Evolutionary conservation across 64 coral and sea anemone genomes (phyloP), one percentile per base, ranked within the genome.

Genomic region (Dendrophyllia cribrosa): DNA sequence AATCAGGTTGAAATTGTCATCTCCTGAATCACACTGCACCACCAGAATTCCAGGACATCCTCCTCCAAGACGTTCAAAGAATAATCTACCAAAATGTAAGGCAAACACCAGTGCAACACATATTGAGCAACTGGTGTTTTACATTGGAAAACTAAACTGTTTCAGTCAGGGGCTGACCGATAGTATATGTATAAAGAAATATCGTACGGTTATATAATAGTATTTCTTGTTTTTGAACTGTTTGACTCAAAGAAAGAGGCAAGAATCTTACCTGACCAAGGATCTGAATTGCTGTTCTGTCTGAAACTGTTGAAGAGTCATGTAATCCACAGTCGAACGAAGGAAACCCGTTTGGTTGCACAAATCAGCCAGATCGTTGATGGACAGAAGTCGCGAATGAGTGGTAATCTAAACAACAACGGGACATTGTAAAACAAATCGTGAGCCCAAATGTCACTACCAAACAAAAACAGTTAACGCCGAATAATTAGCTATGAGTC

Each of bases 1-100:
- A 43, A 96, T 88, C 34, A 96, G 86, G 70, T 96, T 96, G 64
- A 92, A 89, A 78, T 92, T 96, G 11, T 92, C 91, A 82, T 96
- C 90, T 71, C 94, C 83, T 55, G 94, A 96, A 23, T 92, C 85
- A 82, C 94, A 96, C 63, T 96, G 94, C 50, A 96, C 94, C 44
- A 96, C 47, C 45, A 96, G 90, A 70, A 96, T 89, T 14, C 94
- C 94, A 63, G 82, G 26, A 51, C 78, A 83, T 13, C 22, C 55
- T 9, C 91, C 91, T 79, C 85, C 85, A 53, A 92, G 78, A 45
- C 34, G 77, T 19, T 46, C 53, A 48, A 92, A 78, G 60, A 96
- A 96, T 2, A 60, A 9, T 61, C 94, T 96, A 67, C 56, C 49
- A 71, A 7, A 48, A 73, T 7, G 59, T 0, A 26, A 70, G 46